Conservation (phyloP, 2,797 vertebrate genomes). For the Neoniphon sammara region DNA sequence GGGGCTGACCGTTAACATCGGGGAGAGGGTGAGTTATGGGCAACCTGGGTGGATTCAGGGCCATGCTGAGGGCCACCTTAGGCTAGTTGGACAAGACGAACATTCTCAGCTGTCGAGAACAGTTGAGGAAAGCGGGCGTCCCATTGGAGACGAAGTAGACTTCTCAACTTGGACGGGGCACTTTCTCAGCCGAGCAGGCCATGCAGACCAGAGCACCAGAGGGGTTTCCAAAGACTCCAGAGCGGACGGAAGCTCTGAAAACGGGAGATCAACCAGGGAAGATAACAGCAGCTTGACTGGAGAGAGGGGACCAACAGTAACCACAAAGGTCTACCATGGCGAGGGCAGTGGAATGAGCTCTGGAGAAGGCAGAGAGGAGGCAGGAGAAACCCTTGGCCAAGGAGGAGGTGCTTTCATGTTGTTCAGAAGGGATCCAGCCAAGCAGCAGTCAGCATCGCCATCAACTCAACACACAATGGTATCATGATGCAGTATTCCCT, state of each 20-base stretch:
- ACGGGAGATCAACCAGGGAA: not conserved
- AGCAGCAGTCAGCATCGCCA: not conserved
- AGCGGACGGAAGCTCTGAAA: constrained; percentile 1
- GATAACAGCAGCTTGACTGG: not conserved
- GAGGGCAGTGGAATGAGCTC: constrained; percentile 7
- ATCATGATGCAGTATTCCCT: not conserved
- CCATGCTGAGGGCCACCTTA: constrained; percentile 8
- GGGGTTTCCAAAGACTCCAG: constrained; percentile 1
- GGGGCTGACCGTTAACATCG: not conserved
- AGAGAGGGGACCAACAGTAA: constrained; percentile 8
- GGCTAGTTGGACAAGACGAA: constrained; percentile 1
- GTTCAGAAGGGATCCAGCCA: constrained; percentile 43
- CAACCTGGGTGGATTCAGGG: constrained; percentile 27
- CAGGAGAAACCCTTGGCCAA: constrained; percentile 22
- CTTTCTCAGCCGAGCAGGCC: not conserved
- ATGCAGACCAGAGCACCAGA: not conserved
- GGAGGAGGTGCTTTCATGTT: constrained; percentile 50
- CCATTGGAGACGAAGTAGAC: constrained; percentile 39
- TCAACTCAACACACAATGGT: constrained; percentile 49
- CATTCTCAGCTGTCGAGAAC: not conserved
- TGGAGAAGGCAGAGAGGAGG: constrained; percentile 31
- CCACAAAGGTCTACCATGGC: not conserved
- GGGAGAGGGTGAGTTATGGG: not conserved
- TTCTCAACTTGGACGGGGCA: constrained; percentile 10
- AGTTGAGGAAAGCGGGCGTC: not conserved